Percentiles rank a stretch among this genome's conserved stretches.
Conservation (phyloP, 2,888 invertebrate species). For the Coleophora deauratella region DNA sequence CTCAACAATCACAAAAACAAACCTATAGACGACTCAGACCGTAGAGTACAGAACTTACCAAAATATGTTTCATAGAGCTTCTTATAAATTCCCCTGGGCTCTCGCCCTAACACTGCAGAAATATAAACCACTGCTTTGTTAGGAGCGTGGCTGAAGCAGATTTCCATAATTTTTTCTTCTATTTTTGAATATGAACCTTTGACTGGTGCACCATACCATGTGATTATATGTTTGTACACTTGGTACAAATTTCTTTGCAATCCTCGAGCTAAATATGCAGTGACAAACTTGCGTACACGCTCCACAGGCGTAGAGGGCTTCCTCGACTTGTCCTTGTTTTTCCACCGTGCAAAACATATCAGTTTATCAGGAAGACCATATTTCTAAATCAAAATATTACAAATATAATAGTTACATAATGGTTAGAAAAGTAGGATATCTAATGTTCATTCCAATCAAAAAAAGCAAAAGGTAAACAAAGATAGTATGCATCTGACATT, state of each 20-base stretch:
- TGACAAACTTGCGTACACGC: constrained; percentile 36
- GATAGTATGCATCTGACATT: no score
- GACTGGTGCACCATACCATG: constrained; percentile 25
- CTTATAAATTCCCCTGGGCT: constrained; percentile 44
- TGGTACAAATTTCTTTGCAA: constrained; percentile 46
- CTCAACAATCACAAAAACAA: no score
- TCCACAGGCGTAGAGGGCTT: constrained; percentile 33
- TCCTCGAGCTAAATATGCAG: constrained; percentile 44
- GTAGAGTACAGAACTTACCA: constrained; percentile 27
- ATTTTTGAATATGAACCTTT: constrained; percentile 33
- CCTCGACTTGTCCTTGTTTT: constrained; percentile 31
- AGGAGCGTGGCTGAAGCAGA: constrained; percentile 40
- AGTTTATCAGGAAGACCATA: constrained; percentile 46
- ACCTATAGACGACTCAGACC: no score
- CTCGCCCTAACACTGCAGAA: constrained; percentile 37
- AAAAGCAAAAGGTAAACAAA: no score
- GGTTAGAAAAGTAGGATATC: constrained; percentile 10
- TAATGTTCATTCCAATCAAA: no score
- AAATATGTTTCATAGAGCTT: constrained; percentile 25
- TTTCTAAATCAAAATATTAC: constrained; percentile 20
- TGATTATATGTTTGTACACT: constrained; percentile 39
- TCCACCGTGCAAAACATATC: constrained; percentile 45
- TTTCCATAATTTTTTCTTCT: constrained; percentile 50
- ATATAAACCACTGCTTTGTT: constrained; percentile 30
- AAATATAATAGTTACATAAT: constrained; percentile 12